phyloP scores from a whole-genome alignment of 2,113 vertebrate genomes.

The Rhegmatorhina hoffmannsi region DNA sequence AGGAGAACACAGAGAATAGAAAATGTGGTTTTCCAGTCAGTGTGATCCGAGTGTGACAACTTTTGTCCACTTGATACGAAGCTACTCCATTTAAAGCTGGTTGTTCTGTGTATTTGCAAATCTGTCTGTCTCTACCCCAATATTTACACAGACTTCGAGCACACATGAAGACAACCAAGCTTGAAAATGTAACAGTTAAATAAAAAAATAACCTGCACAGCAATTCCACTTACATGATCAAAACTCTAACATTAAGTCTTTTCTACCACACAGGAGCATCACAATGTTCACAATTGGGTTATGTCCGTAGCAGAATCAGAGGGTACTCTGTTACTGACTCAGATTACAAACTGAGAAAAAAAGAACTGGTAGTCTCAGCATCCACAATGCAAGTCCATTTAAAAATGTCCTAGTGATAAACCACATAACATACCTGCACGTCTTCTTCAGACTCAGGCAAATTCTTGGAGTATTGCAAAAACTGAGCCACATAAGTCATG shows the following conservation, averaged over 20 bases:
- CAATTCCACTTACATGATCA: not conserved
- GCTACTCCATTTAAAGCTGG: not conserved
- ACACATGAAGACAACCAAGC: not conserved
- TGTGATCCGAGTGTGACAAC: not conserved
- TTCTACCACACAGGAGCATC: not conserved
- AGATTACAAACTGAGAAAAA: not conserved
- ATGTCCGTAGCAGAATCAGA: not conserved
- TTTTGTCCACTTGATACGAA: not conserved
- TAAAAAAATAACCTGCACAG: not conserved
- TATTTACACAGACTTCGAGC: not conserved
- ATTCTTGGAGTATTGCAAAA: conserved; percentile 90
- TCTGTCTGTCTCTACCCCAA: not conserved
- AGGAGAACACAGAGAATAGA: not conserved
- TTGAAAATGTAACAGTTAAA: not conserved
- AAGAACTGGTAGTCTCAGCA: not conserved
- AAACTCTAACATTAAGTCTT: not conserved
- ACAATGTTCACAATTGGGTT: not conserved
- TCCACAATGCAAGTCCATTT: not conserved
- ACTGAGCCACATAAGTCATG: conserved; percentile 97
- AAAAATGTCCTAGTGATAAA: not conserved
- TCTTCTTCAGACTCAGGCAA: conserved; percentile 65
- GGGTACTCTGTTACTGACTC: not conserved
- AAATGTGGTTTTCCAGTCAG: not conserved
- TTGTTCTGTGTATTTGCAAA: not conserved
- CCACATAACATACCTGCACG: conserved; percentile 74